Percentiles rank a stretch among this genome's conserved stretches.
Evolutionary conservation across 2,113 vertebrate species (phyloP).

Genomic region (Lipotes vexillifer): DNA sequence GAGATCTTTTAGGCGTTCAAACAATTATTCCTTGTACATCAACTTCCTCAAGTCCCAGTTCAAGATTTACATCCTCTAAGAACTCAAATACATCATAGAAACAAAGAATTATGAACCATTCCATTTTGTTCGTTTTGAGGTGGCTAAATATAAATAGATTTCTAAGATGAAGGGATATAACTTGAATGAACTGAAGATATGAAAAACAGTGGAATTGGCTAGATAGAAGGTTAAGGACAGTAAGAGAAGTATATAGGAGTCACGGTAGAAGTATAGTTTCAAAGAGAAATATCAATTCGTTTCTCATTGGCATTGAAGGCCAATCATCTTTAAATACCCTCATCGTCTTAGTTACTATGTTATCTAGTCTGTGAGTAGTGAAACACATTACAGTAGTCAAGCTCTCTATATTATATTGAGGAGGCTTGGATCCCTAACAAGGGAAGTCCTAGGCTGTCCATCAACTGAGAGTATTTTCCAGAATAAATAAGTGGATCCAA

Average conservation of each 20-base stretch:
- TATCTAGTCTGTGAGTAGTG: neutral
- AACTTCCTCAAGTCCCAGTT: neutral
- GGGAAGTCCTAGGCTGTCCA: neutral
- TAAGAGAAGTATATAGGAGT: neutral
- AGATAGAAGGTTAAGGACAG: neutral
- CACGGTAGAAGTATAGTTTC: neutral
- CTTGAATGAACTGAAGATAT: neutral
- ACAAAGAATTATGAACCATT: neutral
- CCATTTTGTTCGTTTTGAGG: neutral
- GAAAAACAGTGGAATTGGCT: neutral
- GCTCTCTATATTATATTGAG: neutral
- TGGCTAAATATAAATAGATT: neutral
- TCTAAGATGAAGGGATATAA: neutral
- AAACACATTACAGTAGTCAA: neutral
- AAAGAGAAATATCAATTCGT: neutral
- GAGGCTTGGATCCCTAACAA: neutral
- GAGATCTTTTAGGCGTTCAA: neutral
- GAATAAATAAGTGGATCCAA: neutral
- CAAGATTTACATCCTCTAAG: neutral
- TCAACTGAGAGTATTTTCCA: neutral
- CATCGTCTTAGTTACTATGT: neutral
- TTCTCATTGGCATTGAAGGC: neutral
- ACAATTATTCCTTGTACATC: neutral
- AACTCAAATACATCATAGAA: neutral
- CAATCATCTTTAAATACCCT: neutral